These are phyloP conservation scores for Psilopsiagon aymara DNA, from an alignment of 2,113 vertebrate species.

Conservation along the genomic window DNA sequence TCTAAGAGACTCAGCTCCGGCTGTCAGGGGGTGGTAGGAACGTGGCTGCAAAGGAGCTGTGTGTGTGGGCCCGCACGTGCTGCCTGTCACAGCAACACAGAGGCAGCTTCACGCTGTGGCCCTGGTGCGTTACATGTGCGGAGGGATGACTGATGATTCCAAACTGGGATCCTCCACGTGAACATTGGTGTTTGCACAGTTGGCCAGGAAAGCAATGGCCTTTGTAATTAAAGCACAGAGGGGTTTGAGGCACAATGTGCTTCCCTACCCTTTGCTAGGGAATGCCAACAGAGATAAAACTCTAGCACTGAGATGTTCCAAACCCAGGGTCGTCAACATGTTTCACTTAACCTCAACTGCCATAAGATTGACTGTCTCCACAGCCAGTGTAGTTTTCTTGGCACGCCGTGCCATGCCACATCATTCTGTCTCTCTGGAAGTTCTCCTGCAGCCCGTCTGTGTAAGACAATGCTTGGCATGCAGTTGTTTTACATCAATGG, in stretches of 20 bases:
- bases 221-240: not conserved
- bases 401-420: not conserved
- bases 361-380: not conserved
- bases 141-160: not conserved
- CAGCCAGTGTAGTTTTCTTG: not conserved
- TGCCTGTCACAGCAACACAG: not conserved
- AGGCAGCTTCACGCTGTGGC: not conserved
- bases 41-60: not conserved
- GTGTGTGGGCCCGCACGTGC: not conserved
- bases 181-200: not conserved
- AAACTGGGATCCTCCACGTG: not conserved
- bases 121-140: not conserved
- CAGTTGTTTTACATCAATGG: not conserved
- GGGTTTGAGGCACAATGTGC: not conserved
- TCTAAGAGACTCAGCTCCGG: not conserved
- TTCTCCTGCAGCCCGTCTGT: not conserved
- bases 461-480: not conserved
- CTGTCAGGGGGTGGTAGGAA: not conserved
- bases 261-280: not conserved
- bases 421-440: not conserved
- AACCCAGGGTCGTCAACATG: not conserved
- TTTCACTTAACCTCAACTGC: not conserved
- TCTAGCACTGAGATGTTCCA: not conserved
- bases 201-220: not conserved
- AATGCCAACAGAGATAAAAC: not conserved